A percentile compares a stretch with the other conserved stretches of the same genome.
phyloP scores from a whole-genome alignment of 2,888 invertebrate species.

The Hoplodrina ambigua region DNA sequence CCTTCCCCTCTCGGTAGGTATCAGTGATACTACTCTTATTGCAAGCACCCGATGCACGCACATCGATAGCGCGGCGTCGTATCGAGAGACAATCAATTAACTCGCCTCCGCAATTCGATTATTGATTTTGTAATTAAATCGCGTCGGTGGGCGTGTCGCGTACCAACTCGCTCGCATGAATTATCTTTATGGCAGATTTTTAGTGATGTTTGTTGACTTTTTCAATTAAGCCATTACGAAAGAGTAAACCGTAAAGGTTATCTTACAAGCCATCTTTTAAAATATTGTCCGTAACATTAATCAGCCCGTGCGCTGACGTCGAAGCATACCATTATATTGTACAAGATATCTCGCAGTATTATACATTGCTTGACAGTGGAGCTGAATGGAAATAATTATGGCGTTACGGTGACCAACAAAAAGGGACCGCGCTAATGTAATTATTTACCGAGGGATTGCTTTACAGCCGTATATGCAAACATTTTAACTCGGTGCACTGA shows the following conservation, averaged over 20 bases:
- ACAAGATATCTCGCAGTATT: slow-evolving; percentile 70
- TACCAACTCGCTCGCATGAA: slow-evolving; percentile 67
- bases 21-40: slow-evolving; percentile 56
- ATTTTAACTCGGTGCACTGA: slow-evolving; percentile 78
- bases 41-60: slow-evolving; percentile 77
- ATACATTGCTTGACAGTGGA: slow-evolving; percentile 71
- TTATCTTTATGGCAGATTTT: slow-evolving; percentile 73
- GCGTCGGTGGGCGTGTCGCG: slow-evolving; percentile 80
- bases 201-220: slow-evolving; percentile 77
- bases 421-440: slow-evolving; percentile 79
- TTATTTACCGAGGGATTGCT: slow-evolving; percentile 84
- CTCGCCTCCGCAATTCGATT: slow-evolving; percentile 83
- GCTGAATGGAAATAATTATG: slow-evolving; percentile 79
- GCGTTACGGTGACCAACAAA: slow-evolving; percentile 76
- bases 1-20: slow-evolving; percentile 48
- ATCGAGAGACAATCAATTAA: slow-evolving; percentile 86
- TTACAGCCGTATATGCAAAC: slow-evolving; percentile 84
- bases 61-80: slow-evolving; percentile 77
- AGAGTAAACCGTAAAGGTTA: slow-evolving; percentile 61
- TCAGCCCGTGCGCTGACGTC: slow-evolving; percentile 55
- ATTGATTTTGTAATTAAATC: slow-evolving; percentile 89
- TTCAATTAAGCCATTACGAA: slow-evolving; percentile 76
- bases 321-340: slow-evolving; percentile 56
- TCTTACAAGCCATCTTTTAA: slow-evolving; percentile 56
- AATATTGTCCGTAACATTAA: slow-evolving; percentile 59